phyloP scores from a whole-genome alignment of 2,797 vertebrate genomes.

The Xerus rutilus region DNA sequence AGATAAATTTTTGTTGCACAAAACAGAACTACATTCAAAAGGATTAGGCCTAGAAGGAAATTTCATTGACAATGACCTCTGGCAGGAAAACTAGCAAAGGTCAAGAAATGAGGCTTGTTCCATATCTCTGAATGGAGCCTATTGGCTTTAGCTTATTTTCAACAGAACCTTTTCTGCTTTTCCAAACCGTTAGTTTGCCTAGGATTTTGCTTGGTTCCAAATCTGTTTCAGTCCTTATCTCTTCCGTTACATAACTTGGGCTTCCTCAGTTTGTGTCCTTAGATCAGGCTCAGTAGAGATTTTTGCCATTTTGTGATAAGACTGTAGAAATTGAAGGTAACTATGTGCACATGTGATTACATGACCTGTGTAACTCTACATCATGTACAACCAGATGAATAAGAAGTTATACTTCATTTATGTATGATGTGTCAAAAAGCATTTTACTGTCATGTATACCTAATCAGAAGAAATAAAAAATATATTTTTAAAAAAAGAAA shows the following conservation, averaged over 20 bases:
- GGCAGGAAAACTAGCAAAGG: background rate
- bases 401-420: too few species aligned
- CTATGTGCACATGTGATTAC: too few species aligned
- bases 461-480: too few species aligned
- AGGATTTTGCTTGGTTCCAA: background rate
- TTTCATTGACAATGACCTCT: background rate
- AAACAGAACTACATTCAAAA: background rate
- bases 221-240: background rate
- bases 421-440: too few species aligned
- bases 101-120: background rate
- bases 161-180: conserved; percentile 1
- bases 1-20: background rate
- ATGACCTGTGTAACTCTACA: too few species aligned
- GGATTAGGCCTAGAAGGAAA: background rate
- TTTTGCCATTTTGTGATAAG: background rate
- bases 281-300: background rate
- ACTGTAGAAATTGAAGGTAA: background rate
- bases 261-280: background rate
- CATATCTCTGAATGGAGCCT: background rate
- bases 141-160: background rate
- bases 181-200: background rate
- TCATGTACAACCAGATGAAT: too few species aligned
- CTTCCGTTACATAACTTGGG: background rate
- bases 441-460: too few species aligned
- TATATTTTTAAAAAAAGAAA: background rate